A percentile compares a stretch with the other conserved stretches of the same genome.
phyloP scores from a whole-genome alignment of 2,113 vertebrate species.

The Tautogolabrus adspersus region DNA sequence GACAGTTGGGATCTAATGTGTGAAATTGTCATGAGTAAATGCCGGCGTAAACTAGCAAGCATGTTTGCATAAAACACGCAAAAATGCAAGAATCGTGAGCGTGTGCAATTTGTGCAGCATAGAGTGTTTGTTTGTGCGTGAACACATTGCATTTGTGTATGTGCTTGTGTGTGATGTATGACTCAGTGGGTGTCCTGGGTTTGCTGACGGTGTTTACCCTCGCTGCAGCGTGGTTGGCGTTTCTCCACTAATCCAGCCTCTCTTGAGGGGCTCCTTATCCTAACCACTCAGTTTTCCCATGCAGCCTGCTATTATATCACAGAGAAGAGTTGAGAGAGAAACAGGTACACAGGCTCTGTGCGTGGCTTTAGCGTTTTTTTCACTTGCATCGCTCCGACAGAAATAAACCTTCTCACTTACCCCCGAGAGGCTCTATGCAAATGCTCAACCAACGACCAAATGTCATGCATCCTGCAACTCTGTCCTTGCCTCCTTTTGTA shows the following conservation, averaged over 20 bases:
- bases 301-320: constrained; percentile 62
- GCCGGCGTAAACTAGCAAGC: constrained; percentile 15
- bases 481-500: constrained; percentile 22
- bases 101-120: constrained; percentile 8
- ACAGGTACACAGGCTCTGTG: constrained; percentile 29
- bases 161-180: constrained; percentile 34
- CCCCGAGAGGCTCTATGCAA: constrained; percentile 51
- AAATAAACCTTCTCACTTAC: constrained; percentile 67
- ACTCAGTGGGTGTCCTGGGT: constrained; percentile 68
- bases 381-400: constrained; percentile 40
- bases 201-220: constrained; percentile 75
- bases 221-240: constrained; percentile 72
- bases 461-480: constrained; percentile 37
- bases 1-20: constrained; percentile 2
- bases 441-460: constrained; percentile 39
- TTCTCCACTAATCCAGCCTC: constrained; percentile 78
- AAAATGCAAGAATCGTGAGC: not conserved
- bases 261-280: constrained; percentile 74
- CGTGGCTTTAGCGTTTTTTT: constrained; percentile 8
- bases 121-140: constrained; percentile 21
- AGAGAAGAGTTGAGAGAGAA: constrained; percentile 43
- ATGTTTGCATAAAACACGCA: constrained; percentile 15
- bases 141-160: constrained; percentile 7
- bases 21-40: constrained; percentile 16
- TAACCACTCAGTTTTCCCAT: constrained; percentile 62